A percentile compares a stretch with the other conserved stretches of the same genome.
These are phyloP conservation scores for Gerris lacustris DNA, from an alignment of 2,888 invertebrate species.

Conservation along the genomic window DNA sequence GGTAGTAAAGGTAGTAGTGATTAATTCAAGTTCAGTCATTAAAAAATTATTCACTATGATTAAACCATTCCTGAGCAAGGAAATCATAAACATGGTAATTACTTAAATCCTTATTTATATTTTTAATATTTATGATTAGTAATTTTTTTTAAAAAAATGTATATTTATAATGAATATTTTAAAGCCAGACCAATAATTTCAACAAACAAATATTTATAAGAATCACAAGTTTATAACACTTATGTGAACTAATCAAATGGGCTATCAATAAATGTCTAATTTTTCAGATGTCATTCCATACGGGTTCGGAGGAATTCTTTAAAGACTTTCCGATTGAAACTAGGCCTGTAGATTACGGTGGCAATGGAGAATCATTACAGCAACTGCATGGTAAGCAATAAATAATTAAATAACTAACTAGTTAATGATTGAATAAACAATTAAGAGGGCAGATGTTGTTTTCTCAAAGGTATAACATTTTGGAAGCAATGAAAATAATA, in stretches of 20 bases:
- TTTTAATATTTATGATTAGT: no score
- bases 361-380: conserved; percentile 23
- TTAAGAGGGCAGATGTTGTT: no score
- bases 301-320: conserved; percentile 25
- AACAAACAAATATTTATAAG: no score
- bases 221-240: no score
- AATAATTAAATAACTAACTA: neutral
- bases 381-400: conserved; percentile 24
- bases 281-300: conserved; percentile 27
- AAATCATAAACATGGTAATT: conserved; percentile 28
- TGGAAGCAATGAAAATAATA: no score
- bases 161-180: no score
- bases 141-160: no score
- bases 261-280: neutral
- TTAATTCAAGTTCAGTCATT: conserved; percentile 40
- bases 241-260: no score
- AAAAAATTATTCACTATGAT: conserved; percentile 26
- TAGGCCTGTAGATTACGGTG: conserved; percentile 28
- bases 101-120: no score
- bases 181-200: no score
- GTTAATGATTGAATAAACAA: no score
- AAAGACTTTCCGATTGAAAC: conserved; percentile 22
- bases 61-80: conserved; percentile 29
- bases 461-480: no score
- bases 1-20: conserved; percentile 51